Percentiles rank a stretch among this genome's conserved stretches.
Evolutionary conservation across 2,113 vertebrate species (phyloP).

Genomic region (Pollachius pollachius): DNA sequence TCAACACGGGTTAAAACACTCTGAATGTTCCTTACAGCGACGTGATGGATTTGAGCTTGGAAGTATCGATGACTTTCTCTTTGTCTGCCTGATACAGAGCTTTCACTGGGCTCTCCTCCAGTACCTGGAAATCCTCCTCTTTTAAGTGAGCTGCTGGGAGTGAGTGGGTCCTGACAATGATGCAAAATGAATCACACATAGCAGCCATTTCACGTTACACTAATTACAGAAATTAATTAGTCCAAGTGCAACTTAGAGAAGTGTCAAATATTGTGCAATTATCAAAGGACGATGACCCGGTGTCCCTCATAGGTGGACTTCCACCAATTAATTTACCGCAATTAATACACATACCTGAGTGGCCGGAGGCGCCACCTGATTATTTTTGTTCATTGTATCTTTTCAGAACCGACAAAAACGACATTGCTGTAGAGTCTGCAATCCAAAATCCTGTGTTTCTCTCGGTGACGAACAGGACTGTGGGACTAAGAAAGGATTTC

Average conservation of each 20-base stretch:
- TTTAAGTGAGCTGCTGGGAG: constrained; percentile 40
- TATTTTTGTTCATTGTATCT: constrained; percentile 14
- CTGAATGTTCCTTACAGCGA: not conserved
- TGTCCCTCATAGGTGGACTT: constrained; percentile 57
- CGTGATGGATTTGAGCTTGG: not conserved
- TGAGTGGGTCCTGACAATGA: constrained; percentile 51
- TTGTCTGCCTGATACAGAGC: constrained; percentile 3
- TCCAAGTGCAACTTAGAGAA: constrained; percentile 49
- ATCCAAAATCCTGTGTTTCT: constrained; percentile 27
- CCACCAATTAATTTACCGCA: constrained; percentile 48
- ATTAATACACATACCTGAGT: constrained; percentile 38
- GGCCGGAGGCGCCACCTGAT: constrained; percentile 28
- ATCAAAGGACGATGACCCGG: constrained; percentile 57
- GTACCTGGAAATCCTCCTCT: constrained; percentile 37
- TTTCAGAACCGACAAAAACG: constrained; percentile 35
- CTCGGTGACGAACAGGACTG: constrained; percentile 32
- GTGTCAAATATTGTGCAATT: constrained; percentile 57
- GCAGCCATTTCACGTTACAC: constrained; percentile 59
- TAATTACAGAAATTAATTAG: constrained; percentile 71
- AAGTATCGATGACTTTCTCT: not conserved
- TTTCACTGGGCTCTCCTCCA: constrained; percentile 16
- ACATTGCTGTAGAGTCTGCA: constrained; percentile 1
- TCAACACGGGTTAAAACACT: too few species aligned
- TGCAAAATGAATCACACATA: constrained; percentile 46
- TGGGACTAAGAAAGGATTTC: constrained; percentile 15